A percentile compares a stretch with the other conserved stretches of the same genome.
Conservation (phyloP, 1,140 invertebrate species). For the Subanguina moxae region DNA sequence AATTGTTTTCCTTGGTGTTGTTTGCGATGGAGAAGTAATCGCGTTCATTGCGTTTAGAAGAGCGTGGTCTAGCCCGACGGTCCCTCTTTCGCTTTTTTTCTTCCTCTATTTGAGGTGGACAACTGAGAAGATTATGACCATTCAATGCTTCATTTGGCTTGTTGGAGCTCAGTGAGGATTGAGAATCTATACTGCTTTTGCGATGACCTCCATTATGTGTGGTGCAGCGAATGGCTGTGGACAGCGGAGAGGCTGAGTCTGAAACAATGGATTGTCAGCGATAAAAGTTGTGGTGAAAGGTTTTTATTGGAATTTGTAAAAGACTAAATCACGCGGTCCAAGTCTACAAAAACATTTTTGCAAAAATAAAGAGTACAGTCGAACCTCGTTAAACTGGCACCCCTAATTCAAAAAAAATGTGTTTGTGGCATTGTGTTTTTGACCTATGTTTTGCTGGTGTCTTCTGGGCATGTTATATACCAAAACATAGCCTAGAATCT, state of each 20-base stretch:
- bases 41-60: neutral
- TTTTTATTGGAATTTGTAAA: too few relatives aligned
- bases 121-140: too few relatives aligned
- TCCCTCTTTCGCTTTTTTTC: neutral
- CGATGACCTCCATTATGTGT: neutral
- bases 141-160: neutral
- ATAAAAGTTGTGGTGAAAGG: neutral
- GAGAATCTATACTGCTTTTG: neutral
- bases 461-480: too few relatives aligned
- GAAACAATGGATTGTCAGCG: neutral
- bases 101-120: neutral
- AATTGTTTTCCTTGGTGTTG: neutral
- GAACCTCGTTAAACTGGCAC: too few relatives aligned
- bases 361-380: too few relatives aligned
- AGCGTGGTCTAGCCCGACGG: neutral
- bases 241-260: constrained; percentile 6
- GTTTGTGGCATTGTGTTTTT: too few relatives aligned
- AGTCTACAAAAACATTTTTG: too few relatives aligned
- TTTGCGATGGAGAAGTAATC: too few relatives aligned
- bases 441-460: too few relatives aligned
- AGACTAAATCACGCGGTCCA: neutral
- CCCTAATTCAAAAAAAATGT: too few relatives aligned
- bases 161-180: neutral
- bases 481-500: too few relatives aligned
- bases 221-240: neutral